Base-by-base conservation (phyloP, 1,140 invertebrate genomes). In the Dinoponera quadriceps region DNA sequence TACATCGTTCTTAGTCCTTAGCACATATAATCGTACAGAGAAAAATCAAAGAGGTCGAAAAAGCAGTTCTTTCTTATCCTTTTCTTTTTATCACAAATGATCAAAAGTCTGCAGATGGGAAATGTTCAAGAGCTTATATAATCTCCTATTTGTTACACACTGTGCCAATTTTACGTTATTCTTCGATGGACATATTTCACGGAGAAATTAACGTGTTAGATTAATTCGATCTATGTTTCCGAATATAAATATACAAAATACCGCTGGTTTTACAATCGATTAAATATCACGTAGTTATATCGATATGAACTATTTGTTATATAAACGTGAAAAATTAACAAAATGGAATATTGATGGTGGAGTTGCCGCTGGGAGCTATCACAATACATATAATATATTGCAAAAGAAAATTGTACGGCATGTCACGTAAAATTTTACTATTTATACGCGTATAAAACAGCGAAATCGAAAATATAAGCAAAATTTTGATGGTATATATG, bases 101-200 rank as follows among this genome's bases (percentile, higher is more conserved):
- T 69, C 78, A 88, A 71, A 60, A 68, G 49, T 71, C 66, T 57
- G 44, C 54, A 83, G 11, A 68, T 54, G 62, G 82, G 66, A 81
- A 60, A 84, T 22, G 68, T 66, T 88, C 83, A 91, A 91, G 84
- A 91, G 86, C 85, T 91, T 85, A 90, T 85, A 90, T 86, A 85
- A 89, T 55, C 75, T 65, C 11, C 2, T 90, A 48, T 83, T 51
- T 82, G 44, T 57, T 77, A 83, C 62, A 83, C 62, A 85, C 55
- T 62, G 74, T 87, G 77, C 75, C 73, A 83, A 81, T 88, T 84
- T 62, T 69, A 62, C n/a, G 29, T 54, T 72, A 82, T 49, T 68
- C 68, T 60, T 22, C 3, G 63, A 85, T 88, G 60, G 59, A 77
- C 69, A n/a, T 82, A 86, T 62, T 88, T 88, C 62, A 73, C 29